A percentile compares a stretch with the other conserved stretches of the same genome.
Evolutionary conservation across 2,888 invertebrate species (phyloP).

Genomic region (Tachina grossa): DNA sequence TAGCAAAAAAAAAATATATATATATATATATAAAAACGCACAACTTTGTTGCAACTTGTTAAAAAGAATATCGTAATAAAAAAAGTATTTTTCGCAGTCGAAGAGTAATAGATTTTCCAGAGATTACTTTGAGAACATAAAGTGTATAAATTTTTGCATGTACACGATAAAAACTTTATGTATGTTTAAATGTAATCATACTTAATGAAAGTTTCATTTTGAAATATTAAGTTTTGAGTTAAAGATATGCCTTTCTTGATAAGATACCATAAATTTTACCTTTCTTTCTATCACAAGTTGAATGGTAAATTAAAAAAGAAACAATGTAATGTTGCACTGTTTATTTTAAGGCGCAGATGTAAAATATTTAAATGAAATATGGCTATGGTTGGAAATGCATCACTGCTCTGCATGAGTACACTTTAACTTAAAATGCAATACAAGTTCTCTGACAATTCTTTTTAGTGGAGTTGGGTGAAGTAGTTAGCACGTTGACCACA

Average conservation of each 20-base stretch:
- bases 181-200: slow-evolving; percentile 5
- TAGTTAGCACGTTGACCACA: too few species aligned
- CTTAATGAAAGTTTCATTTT: slow-evolving; percentile 43
- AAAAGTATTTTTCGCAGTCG: neutral
- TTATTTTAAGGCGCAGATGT: neutral
- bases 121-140: slow-evolving; percentile 20
- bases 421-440: too few species aligned
- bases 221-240: slow-evolving; percentile 40
- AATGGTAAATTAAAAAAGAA: neutral
- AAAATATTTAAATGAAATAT: slow-evolving; percentile 21
- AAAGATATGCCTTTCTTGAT: slow-evolving; percentile 54
- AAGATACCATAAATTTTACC: slow-evolving; percentile 57
- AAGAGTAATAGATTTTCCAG: slow-evolving; percentile 40
- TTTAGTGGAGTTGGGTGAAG: too few species aligned
- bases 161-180: neutral
- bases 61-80: slow-evolving; percentile 1
- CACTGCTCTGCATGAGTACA: too few species aligned
- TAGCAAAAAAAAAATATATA: neutral
- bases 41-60: slow-evolving; percentile 59
- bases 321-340: neutral
- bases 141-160: neutral
- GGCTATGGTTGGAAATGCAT: too few species aligned
- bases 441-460: too few species aligned
- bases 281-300: slow-evolving; percentile 58
- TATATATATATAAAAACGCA: neutral